Base-by-base conservation (phyloP, 2,888 invertebrate species). In the Coleophora deauratella region DNA sequence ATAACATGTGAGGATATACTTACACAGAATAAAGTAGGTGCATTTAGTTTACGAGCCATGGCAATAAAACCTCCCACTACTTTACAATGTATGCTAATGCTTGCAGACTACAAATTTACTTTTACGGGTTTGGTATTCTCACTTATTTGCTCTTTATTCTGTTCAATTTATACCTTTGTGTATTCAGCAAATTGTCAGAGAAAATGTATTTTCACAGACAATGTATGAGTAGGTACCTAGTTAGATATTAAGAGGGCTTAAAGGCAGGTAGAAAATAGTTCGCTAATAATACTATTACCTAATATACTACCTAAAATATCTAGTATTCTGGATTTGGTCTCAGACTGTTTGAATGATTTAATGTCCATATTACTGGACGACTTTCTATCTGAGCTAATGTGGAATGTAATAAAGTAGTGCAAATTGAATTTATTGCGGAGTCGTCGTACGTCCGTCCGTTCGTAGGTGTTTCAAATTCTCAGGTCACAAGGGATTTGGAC, bases 1-100 rank as follows among this genome's bases (percentile, higher is more conserved):
- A 21, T 21, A 21, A n/a, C n/a, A n/a, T 6, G 6, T 21, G 21
- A 21, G 6, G 21, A 21, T 21, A 21, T 21, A 21, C 21, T 3
- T 21, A 21, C 3, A 21, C 6, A 21, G 21, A 6, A n/a, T n/a
- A n/a, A n/a, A n/a, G n/a, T n/a, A 21, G 21, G 3, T 21, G 6
- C 21, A 21, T 21, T 21, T 21, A 21, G 57, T 57, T 65, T 62
- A 63, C 52, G 54, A 47, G 42, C 43, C 35, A 42, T 41, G 35
- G 51, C 55, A 50, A 56, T 66, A 65, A 66, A 65, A 57, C 47
- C 45, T 53, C 51, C 53, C 32, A 58, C 51, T 49, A 46, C 49
- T 50, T 55, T 59, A 60, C 66, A 63, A 59, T 61, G 62, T 65
- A 59, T 55, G 57, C 55, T 58, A 57, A 62, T 62, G 61, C 57